These are phyloP conservation scores for Zaprionus ornatus DNA, from an alignment of 1,140 invertebrate species.

Conservation along the genomic window DNA sequence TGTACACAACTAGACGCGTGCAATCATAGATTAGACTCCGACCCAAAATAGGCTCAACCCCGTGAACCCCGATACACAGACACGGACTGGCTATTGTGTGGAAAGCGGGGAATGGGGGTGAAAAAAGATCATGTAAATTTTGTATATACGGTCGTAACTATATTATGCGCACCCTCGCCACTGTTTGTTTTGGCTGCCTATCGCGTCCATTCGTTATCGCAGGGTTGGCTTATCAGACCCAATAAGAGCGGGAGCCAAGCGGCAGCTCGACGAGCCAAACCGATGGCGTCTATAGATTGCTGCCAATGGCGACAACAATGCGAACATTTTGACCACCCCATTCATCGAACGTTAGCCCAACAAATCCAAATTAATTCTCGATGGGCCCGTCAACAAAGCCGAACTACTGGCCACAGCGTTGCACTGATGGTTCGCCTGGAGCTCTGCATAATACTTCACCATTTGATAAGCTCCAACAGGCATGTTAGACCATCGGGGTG, in stretches of 20 bases:
- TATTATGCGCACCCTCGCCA: constrained; percentile 7
- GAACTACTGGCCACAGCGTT: constrained; percentile 8
- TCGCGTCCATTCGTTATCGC: constrained; percentile 45
- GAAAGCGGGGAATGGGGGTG: background rate
- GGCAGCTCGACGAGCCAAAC: constrained; percentile 48
- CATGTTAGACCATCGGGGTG: constrained; percentile 44
- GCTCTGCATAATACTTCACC: constrained; percentile 35
- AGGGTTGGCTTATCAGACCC: constrained; percentile 54
- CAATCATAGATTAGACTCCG: constrained; percentile 45
- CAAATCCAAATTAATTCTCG: constrained; percentile 78
- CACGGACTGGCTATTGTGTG: background rate
- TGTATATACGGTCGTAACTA: background rate
- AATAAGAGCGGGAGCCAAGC: constrained; percentile 70
- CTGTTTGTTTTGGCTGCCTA: constrained; percentile 35
- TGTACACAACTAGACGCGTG: constrained; percentile 10
- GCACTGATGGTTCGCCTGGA: constrained; percentile 15
- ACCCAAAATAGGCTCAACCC: constrained; percentile 10
- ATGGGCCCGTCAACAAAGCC: constrained; percentile 76
- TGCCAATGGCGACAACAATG: constrained; percentile 71
- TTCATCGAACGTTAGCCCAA: constrained; percentile 53
- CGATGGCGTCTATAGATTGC: constrained; percentile 81
- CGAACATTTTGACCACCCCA: constrained; percentile 69
- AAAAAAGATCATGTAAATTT: constrained; percentile 43
- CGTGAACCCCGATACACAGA: background rate
- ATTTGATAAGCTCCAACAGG: constrained; percentile 50